Evolutionary conservation across 2,797 vertebrate species (phyloP).

Genomic region (Gallirallus australis): DNA sequence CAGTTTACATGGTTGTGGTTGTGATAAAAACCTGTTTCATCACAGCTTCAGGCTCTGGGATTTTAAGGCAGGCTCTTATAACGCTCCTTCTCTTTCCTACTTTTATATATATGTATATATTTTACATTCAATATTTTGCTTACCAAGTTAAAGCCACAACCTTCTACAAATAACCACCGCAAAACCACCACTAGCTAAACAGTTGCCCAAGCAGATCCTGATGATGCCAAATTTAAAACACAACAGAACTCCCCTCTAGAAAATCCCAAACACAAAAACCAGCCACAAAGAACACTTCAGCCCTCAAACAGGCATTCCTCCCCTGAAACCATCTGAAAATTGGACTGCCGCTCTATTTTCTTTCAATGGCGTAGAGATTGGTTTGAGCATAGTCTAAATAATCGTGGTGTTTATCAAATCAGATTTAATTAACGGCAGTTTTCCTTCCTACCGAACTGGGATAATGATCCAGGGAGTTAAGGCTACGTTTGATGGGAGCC

Average conservation of each 20-base stretch:
- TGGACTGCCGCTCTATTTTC: not conserved
- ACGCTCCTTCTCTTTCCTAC: not conserved
- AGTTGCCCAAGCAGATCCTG: not conserved
- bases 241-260: not conserved
- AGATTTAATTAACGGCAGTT: not conserved
- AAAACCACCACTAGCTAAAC: not conserved
- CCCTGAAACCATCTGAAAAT: not conserved
- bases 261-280: not conserved
- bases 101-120: accelerated
- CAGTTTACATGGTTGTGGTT: not conserved
- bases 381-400: not conserved
- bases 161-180: not conserved
- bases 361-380: not conserved
- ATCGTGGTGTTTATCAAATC: not conserved
- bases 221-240: not conserved
- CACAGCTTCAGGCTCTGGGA: too few relatives aligned
- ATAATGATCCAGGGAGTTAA: not conserved
- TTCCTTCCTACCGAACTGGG: not conserved
- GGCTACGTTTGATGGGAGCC: not conserved
- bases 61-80: not conserved
- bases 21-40: not conserved
- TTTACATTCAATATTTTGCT: not conserved
- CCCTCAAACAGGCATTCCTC: not conserved
- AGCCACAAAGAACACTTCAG: not conserved
- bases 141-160: not conserved